Base-by-base conservation (phyloP, 2,797 vertebrate genomes). In the Channallabes apus region DNA sequence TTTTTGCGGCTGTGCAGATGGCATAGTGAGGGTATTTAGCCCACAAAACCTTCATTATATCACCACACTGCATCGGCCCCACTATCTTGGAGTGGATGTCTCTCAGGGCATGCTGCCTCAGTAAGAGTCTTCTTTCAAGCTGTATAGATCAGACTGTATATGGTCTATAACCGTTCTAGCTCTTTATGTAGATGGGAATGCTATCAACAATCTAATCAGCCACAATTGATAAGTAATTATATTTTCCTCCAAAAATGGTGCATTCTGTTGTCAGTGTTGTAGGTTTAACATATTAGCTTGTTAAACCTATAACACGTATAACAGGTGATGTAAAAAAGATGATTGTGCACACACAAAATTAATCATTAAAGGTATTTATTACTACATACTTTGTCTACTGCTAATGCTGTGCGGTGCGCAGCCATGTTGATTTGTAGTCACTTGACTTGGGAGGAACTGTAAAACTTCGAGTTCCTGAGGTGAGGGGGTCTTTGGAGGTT, bases 1-100 rank as follows among this genome's bases (percentile, higher is more conserved):
- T 11, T 97, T 98, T 88, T 98, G 97, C 0, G 97, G 97, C 6
- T 97, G 97, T 22, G 94, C 96, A 0, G 91, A 95, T 0, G 97
- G 97, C 0, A 89, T 93, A 0, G 81, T 98, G n/a, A 86, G 95
- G 0, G 92, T 97, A 4, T 97, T 98, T 90, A 90, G 89, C 0
- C 93, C 96, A 0, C 81, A 89, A 4, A 93, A 92, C 89, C 93
- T 98, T 75, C 92, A 93, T 3, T 96, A 96, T 83, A 85, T 98
- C 59, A 85, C 89, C 7, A 96, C 95, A 0, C 91, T 98, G 83
- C 96, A 93, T 18, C 95, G 91, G 1, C 97, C 97, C 0, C 97
- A 98, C 89, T 89, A 89, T 73, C 91, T 98, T 7, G 96, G 97
- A 0, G 93, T 96, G 6, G 95, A 97, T 0, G 90, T 97, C 32